Conservation (phyloP, 2,113 vertebrate species). For the Bolborhynchus lineola region DNA sequence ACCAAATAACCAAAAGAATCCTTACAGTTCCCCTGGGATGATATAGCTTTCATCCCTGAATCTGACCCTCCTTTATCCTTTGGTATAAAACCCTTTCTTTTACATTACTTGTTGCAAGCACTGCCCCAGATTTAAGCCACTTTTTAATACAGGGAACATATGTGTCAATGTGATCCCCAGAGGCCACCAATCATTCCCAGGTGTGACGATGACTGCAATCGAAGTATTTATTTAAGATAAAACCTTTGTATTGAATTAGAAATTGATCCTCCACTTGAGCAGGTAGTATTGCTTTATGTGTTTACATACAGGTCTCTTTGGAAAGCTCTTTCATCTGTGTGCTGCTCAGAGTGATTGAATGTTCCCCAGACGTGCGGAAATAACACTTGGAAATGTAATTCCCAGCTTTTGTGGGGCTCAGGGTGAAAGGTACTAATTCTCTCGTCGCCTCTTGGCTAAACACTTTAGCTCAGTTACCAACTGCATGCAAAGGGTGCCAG, state of each 20-base stretch:
- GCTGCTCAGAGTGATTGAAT: not conserved
- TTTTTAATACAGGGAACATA: not conserved
- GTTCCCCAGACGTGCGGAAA: not conserved
- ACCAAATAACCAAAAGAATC: not conserved
- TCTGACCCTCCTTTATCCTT: not conserved
- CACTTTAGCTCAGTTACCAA: not conserved
- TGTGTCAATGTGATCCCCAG: not conserved
- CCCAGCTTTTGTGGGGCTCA: not conserved
- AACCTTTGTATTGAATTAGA: constrained; percentile 5
- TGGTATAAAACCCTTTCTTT: not conserved
- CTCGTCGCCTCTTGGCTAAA: not conserved
- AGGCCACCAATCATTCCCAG: not conserved
- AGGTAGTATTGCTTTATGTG: not conserved
- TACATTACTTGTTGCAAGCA: not conserved
- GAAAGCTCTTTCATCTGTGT: not conserved
- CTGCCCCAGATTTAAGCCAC: not conserved
- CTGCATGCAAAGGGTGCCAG: not conserved
- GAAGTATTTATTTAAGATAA: not conserved
- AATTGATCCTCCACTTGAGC: not conserved
- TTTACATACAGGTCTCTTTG: not conserved
- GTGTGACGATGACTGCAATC: not conserved
- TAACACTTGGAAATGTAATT: not conserved
- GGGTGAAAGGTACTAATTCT: not conserved
- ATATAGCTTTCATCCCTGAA: not conserved
- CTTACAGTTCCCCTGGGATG: not conserved